phyloP scores from a whole-genome alignment of 2,113 vertebrate genomes.

The Limanda limanda region DNA sequence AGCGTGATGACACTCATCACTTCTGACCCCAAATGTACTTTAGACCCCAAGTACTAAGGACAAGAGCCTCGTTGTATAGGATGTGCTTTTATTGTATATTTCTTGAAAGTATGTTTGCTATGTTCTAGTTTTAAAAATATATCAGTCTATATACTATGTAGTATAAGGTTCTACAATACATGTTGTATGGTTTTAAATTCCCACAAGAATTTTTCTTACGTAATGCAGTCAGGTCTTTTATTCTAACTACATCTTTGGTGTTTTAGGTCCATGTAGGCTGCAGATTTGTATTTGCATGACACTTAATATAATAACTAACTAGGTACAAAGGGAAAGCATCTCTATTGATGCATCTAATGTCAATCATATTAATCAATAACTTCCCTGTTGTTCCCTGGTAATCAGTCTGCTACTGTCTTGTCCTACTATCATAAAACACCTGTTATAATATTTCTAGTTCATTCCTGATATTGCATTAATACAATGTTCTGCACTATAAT shows the following conservation, averaged over 20 bases:
- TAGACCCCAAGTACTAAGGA: constrained; percentile 2
- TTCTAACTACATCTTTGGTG: too few species aligned
- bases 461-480: constrained; percentile 14
- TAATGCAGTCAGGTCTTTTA: too few species aligned
- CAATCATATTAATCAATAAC: too few species aligned
- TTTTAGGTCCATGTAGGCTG: too few species aligned
- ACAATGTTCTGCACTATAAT: constrained; percentile 25
- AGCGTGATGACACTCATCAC: background rate
- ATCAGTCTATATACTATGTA: background rate
- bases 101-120: too few species aligned
- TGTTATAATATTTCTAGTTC: background rate
- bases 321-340: too few species aligned
- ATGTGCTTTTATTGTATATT: background rate
- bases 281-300: too few species aligned
- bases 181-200: too few species aligned
- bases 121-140: background rate
- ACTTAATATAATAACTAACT: too few species aligned
- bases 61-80: background rate
- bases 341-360: too few species aligned
- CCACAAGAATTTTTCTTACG: too few species aligned
- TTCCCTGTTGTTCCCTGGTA: background rate
- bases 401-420: background rate
- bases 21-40: constrained; percentile 6
- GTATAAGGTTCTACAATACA: too few species aligned
- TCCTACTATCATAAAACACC: background rate